Percentiles rank a stretch among this genome's conserved stretches.
Conservation (phyloP, 2,888 invertebrate species). For the Alcis repandata region DNA sequence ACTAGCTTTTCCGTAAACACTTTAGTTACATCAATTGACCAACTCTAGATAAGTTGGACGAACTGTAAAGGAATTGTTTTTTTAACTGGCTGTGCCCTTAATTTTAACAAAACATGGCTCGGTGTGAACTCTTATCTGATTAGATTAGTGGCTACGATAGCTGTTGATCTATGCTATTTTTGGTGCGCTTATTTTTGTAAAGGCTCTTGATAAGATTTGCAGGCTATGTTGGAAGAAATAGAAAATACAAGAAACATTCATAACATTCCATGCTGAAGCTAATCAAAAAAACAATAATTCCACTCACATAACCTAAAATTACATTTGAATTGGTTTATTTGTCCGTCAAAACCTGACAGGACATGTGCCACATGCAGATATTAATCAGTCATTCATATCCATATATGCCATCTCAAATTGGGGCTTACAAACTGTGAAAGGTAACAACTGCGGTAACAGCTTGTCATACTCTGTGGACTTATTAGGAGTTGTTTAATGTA, state of each 20-base stretch:
- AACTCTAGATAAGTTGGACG: no score
- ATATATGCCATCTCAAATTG: constrained; percentile 59
- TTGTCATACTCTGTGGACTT: constrained; percentile 51
- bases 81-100: neutral
- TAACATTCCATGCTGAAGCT: no score
- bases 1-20: no score
- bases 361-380: constrained; percentile 44
- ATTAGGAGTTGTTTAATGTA: constrained; percentile 54
- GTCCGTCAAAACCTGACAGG: constrained; percentile 39
- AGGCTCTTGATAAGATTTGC: neutral
- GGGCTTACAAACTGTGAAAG: constrained; percentile 50
- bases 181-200: neutral
- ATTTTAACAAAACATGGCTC: constrained; percentile 2
- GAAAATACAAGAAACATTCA: no score
- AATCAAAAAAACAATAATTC: no score
- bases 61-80: neutral
- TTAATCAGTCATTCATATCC: constrained; percentile 55
- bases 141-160: constrained; percentile 1
- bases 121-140: neutral
- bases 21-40: no score
- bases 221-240: no score
- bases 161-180: neutral
- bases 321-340: constrained; percentile 45
- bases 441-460: constrained; percentile 43
- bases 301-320: neutral